Conservation (phyloP, 2,888 invertebrate species). For the Pycnomerus fuliginosus region DNA sequence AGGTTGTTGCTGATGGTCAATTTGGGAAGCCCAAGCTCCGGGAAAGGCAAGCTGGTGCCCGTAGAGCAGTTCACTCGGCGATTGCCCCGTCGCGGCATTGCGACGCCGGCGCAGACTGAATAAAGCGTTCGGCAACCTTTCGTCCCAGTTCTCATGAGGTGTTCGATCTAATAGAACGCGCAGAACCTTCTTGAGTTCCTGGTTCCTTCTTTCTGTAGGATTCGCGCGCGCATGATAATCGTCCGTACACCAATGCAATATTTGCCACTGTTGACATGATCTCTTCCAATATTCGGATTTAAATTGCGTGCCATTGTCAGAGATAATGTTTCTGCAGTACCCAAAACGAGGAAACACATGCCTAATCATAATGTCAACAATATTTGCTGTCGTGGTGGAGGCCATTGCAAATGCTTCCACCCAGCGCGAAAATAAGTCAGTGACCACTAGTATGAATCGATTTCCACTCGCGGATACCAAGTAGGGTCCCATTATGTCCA, state of each 20-base stretch:
- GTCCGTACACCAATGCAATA: neutral
- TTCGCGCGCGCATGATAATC: neutral
- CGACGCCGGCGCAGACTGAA: neutral
- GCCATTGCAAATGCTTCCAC: neutral
- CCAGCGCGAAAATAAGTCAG: neutral
- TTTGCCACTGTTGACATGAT: neutral
- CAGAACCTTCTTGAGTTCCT: neutral
- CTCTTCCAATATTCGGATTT: neutral
- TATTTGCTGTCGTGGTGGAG: neutral
- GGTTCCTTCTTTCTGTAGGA: neutral
- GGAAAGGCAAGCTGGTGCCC: neutral
- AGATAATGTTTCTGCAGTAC: neutral
- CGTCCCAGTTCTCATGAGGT: neutral
- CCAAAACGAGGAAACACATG: neutral
- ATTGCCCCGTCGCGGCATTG: neutral
- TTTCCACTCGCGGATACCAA: neutral
- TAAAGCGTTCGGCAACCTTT: neutral
- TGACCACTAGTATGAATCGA: neutral
- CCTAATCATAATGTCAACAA: neutral
- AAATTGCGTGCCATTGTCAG: neutral
- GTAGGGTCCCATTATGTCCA: neutral
- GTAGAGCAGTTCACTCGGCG: neutral
- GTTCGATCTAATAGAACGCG: neutral
- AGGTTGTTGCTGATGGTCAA: too few relatives aligned
- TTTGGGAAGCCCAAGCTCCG: too few relatives aligned